Evolutionary conservation across 2,888 invertebrate genomes (phyloP), one percentile per base, ranked within the genome.

Genomic region (Mesoligia furuncula): DNA sequence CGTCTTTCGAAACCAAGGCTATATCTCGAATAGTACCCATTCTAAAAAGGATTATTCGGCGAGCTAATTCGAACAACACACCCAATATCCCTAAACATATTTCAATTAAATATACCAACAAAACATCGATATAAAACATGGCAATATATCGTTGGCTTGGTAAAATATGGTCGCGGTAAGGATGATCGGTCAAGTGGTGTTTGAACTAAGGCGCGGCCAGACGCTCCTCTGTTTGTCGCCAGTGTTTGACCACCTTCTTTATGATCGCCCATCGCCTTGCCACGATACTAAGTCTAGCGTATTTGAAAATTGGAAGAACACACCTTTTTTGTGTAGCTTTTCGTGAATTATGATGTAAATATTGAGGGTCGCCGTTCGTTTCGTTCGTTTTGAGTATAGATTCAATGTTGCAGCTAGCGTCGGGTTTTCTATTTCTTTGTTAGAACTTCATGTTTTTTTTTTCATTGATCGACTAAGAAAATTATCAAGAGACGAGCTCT

Each of bases 151-250:
- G 77, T 76, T 79, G 36, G 74, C 80, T 87, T 79, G 71, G 85
- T 90, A 89, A 91, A 91, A 92, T 91, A 91, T 91, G 89, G 84
- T 84, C 81, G 87, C 79, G 80, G 88, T 87, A 91, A 92, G 91
- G 92, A 93, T 93, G 94, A 95, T 96, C 95, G 95, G 94, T 96
- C 93, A 94, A 96, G 95, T 95, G 92, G 91, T 94, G 94, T 93
- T 94, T 94, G 93, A 90, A 88, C 88, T 90, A 87, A 93, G 93
- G 94, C 90, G 94, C 92, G 95, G 91, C 87, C 88, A 87, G 93
- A 89, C 95, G 91, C 96, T 89, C 96, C 96, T 92, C 84, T 96
- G 93, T 96, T 96, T 96, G 94, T 91, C 67, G 81, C 89, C 87
- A 81, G 84, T 95, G 96, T 95, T 95, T 96, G 94, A 93, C 90